Conservation (phyloP, 1,140 invertebrate genomes). For the Sitodiplosis mosellana region DNA sequence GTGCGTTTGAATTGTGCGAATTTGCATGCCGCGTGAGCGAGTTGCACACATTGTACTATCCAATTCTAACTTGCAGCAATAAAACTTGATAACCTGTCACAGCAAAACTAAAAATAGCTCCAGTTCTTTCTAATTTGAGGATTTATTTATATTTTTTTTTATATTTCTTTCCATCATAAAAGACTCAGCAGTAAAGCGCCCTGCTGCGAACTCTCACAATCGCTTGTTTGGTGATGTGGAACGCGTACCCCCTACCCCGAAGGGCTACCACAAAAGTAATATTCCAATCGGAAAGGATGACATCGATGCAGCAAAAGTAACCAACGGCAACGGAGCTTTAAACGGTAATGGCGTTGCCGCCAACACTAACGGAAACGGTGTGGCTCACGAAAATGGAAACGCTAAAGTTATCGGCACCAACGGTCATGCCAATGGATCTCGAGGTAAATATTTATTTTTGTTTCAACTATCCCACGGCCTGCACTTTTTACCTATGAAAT, state of each 20-base stretch:
- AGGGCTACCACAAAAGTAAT: constrained; percentile 25
- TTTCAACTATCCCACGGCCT: too few relatives aligned
- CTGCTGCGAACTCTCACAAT: constrained; percentile 10
- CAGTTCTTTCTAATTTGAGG: not conserved
- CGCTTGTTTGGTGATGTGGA: constrained; percentile 22
- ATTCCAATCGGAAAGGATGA: constrained; percentile 22
- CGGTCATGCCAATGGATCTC: not conserved
- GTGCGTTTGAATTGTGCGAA: too few relatives aligned
- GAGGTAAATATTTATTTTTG: not conserved
- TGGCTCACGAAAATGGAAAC: constrained; percentile 11
- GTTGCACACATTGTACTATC: too few relatives aligned
- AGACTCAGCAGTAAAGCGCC: too few relatives aligned
- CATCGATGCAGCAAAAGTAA: constrained; percentile 13
- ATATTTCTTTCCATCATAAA: constrained; percentile 17
- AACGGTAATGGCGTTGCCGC: constrained; percentile 8
- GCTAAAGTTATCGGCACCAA: constrained; percentile 12
- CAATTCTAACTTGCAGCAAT: too few relatives aligned
- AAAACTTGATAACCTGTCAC: too few relatives aligned
- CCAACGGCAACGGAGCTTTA: constrained; percentile 9
- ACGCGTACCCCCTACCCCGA: constrained; percentile 19
- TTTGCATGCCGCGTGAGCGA: too few relatives aligned
- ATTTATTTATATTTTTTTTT: not conserved
- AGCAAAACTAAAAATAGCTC: not conserved
- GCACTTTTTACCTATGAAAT: too few relatives aligned
- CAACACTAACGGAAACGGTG: constrained; percentile 9